These are phyloP conservation scores for Thamnaconus septentrionalis DNA, from an alignment of 2,113 vertebrate genomes.

Conservation along the genomic window DNA sequence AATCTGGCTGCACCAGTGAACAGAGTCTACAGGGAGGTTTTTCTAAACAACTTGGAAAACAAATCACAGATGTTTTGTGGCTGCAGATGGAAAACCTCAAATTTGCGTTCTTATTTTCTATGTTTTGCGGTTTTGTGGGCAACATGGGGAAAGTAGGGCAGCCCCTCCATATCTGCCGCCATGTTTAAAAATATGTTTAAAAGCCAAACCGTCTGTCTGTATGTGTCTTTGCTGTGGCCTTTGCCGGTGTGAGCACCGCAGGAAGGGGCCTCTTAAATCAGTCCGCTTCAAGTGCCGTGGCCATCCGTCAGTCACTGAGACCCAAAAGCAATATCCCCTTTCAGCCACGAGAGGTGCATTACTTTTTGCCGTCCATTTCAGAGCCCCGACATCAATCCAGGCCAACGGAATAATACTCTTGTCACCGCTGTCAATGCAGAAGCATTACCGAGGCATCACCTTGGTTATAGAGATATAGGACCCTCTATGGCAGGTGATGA, in stretches of 20 bases:
- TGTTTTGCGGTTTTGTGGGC: no score
- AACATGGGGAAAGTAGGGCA: no score
- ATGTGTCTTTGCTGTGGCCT: neutral
- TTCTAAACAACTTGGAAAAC: neutral
- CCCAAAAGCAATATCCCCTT: conserved; percentile 43
- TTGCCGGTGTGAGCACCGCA: neutral
- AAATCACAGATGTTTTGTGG: neutral
- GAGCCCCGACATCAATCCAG: conserved; percentile 49
- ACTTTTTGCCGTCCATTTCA: conserved; percentile 44
- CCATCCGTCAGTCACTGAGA: conserved; percentile 56
- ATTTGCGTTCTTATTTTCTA: no score
- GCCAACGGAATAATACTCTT: conserved; percentile 37
- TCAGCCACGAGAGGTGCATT: conserved; percentile 32
- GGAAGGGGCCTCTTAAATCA: conserved; percentile 28
- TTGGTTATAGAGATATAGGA: conserved; percentile 45
- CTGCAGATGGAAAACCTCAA: no score
- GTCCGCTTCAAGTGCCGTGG: conserved; percentile 34
- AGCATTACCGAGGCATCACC: conserved; percentile 38
- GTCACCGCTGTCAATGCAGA: conserved; percentile 50
- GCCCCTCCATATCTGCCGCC: no score
- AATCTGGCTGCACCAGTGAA: no score
- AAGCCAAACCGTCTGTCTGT: neutral
- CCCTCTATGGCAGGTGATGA: conserved; percentile 43
- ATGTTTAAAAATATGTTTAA: neutral
- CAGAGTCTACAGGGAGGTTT: no score